A percentile compares a stretch with the other conserved stretches of the same genome.
phyloP scores from a whole-genome alignment of 2,888 invertebrate species.

The Troides helena region DNA sequence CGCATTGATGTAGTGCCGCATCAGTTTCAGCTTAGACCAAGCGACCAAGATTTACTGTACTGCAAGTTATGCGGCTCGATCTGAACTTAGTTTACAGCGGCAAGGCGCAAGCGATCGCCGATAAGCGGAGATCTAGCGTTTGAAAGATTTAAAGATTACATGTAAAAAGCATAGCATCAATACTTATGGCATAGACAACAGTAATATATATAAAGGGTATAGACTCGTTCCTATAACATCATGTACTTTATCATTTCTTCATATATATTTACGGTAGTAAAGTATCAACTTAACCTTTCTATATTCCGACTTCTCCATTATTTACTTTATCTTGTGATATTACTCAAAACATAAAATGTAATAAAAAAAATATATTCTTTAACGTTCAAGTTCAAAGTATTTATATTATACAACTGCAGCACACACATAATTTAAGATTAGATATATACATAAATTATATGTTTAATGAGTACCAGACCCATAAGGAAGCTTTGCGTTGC shows the following conservation, averaged over 20 bases:
- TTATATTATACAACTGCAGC: background rate
- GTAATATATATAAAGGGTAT: too few species aligned
- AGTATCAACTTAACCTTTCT: too few species aligned
- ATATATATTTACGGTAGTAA: too few species aligned
- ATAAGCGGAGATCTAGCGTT: constrained; percentile 22
- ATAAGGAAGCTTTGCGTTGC: constrained; percentile 19
- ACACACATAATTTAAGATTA: background rate
- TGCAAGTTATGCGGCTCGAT: constrained; percentile 50
- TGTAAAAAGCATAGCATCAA: too few species aligned
- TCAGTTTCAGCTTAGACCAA: constrained; percentile 60
- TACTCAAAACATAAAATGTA: too few species aligned
- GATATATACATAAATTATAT: constrained; percentile 10
- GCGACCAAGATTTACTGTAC: constrained; percentile 59
- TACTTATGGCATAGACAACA: too few species aligned
- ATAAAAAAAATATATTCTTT: background rate
- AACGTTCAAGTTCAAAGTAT: background rate
- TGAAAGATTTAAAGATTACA: too few species aligned
- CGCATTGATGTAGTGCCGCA: constrained; percentile 61
- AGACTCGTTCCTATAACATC: too few species aligned
- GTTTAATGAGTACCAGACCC: constrained; percentile 16
- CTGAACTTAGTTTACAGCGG: constrained; percentile 38
- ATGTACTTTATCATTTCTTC: too few species aligned
- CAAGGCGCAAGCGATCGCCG: constrained; percentile 23
- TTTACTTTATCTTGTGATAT: too few species aligned
- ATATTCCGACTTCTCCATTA: too few species aligned